Evolutionary conservation across 2,888 invertebrate genomes (phyloP), one percentile per base, ranked within the genome.

Genomic region (Caenorhabditis virilis): DNA sequence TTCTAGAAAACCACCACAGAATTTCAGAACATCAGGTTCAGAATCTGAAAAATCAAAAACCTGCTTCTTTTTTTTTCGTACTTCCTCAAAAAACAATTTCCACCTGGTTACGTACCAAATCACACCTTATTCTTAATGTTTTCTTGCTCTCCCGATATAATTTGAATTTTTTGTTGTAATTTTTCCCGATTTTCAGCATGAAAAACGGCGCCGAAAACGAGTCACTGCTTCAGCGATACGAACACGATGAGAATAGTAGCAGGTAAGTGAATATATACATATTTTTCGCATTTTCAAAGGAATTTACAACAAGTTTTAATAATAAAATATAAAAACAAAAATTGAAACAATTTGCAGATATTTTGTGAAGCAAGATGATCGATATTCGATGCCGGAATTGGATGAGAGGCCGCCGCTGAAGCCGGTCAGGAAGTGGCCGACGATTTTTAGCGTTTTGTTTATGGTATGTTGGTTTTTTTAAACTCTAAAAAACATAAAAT

Each of bases 351-450:
- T 22, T 2, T 53, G 43, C 45, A 63, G 53, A 39, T 63, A 58
- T 33, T 64, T 64, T 41, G 38, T 55, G 13, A 56, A 61, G 27
- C 55, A 54, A 2, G 55, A 55, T 35, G 22, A 33, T 9, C 25
- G 27, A 18, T 61, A 55, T 22, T 20, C 22, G 11, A 52, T 64
- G 16, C 25, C 25, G 13, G 61, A 61, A 13, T 38, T 53, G 22
- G 60, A 53, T 27, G 20, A 42, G 42, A 33, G 13, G 13, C 6
- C 6, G 13, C 7, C 6, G 6, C 23, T 42, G 15, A 45, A 6
- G 25, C 46, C 48, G 41, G 42, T 61, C 13, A 47, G 68, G 22
- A 71, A 69, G 36, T 61, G 62, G 69, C 73, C 71, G 9, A 76
- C 76, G 33, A 46, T 76, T 30, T 38, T 72, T 23, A 41, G 73